Evolutionary conservation across 2,113 vertebrate genomes (phyloP).

Genomic region (Centropus bengalensis): DNA sequence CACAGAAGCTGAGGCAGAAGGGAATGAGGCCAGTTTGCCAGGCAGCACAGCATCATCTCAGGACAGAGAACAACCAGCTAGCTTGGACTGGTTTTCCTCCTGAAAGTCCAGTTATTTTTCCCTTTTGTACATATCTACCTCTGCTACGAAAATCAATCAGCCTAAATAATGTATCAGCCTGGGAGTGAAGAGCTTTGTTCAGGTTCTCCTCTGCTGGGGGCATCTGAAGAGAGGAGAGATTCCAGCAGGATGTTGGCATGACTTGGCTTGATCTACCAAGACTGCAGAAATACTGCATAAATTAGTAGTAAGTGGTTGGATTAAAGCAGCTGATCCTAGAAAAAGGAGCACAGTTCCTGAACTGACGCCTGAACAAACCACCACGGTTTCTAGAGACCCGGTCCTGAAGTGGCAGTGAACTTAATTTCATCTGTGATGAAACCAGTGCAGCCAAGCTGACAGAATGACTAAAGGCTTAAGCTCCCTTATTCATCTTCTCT

Average conservation of each 20-base stretch:
- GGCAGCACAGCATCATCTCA: background rate
- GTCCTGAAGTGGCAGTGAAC: background rate
- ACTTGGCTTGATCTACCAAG: background rate
- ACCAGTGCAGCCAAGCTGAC: background rate
- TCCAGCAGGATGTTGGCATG: background rate
- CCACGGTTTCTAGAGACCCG: background rate
- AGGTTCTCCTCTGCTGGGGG: background rate
- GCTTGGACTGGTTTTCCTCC: background rate
- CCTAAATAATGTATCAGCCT: background rate
- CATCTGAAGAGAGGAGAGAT: background rate
- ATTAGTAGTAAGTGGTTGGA: background rate
- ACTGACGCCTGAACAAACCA: background rate
- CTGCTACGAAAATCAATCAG: background rate
- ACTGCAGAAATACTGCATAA: background rate
- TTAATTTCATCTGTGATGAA: background rate
- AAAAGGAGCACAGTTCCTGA: background rate
- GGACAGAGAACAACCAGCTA: background rate
- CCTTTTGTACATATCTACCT: background rate
- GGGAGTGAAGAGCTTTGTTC: background rate
- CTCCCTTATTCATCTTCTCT: background rate
- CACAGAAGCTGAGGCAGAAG: background rate
- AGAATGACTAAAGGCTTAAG: background rate
- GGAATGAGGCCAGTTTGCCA: background rate
- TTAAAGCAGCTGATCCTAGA: conserved; percentile 1
- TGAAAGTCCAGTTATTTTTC: background rate